These are phyloP conservation scores for Bacillus rossius DNA, from an alignment of 1,140 invertebrate species.

Conservation along the genomic window DNA sequence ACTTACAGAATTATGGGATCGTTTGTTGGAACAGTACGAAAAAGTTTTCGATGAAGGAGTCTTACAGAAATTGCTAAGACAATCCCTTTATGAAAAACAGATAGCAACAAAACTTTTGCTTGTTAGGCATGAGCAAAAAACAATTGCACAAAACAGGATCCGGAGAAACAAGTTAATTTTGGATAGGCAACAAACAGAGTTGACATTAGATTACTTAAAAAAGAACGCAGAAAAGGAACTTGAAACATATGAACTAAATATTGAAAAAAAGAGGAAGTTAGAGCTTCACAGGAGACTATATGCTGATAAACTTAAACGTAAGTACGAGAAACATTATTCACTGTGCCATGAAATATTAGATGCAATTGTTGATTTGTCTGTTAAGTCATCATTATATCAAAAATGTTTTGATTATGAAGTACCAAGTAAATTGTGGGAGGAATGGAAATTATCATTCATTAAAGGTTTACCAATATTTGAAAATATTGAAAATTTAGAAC, in stretches of 20 bases:
- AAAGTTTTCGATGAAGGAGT: conserved; percentile 43
- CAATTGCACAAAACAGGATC: conserved; percentile 46
- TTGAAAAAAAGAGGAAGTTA: conserved; percentile 45
- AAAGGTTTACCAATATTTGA: conserved; percentile 48
- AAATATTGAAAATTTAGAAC: conserved; percentile 24
- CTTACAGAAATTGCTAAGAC: conserved; percentile 47
- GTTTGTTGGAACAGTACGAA: conserved; percentile 42
- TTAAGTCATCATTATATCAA: conserved; percentile 45
- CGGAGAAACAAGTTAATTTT: conserved; percentile 43
- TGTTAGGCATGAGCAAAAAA: conserved; percentile 47
- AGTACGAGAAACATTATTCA: conserved; percentile 39
- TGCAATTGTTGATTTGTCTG: conserved; percentile 47
- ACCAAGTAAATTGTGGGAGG: conserved; percentile 41
- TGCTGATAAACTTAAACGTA: conserved; percentile 42
- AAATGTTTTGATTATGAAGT: conserved; percentile 37
- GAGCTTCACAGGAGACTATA: conserved; percentile 46
- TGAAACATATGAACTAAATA: conserved; percentile 43
- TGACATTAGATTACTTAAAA: conserved; percentile 41
- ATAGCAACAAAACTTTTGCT: conserved; percentile 53
- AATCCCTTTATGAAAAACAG: conserved; percentile 56
- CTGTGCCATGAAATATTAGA: conserved; percentile 46
- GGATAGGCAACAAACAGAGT: conserved; percentile 43
- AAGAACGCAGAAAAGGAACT: conserved; percentile 40
- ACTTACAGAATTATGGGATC: conserved; percentile 37
- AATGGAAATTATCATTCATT: conserved; percentile 49